Evolutionary conservation across 2,113 vertebrate genomes (phyloP).

Genomic region (Mugil cephalus): DNA sequence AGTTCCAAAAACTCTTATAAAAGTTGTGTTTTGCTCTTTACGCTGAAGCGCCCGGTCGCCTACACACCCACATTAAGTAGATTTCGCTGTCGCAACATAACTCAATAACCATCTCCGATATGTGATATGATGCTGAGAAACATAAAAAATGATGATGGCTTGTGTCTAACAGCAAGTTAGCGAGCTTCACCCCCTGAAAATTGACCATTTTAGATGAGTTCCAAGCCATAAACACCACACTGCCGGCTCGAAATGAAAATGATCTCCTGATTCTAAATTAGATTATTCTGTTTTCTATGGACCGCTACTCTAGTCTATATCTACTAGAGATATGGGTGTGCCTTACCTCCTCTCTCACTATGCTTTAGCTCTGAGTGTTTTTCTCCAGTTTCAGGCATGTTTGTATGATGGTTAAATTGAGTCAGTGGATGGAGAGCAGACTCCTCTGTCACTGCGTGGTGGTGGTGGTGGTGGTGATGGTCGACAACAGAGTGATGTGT

Average conservation of each 20-base stretch:
- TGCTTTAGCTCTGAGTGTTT: constrained; percentile 39
- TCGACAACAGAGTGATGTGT: constrained; percentile 20
- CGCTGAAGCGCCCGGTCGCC: constrained; percentile 12
- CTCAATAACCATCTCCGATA: constrained; percentile 55
- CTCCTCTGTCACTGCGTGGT: constrained; percentile 27
- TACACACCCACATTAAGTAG: constrained; percentile 49
- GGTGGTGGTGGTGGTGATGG: constrained; percentile 39
- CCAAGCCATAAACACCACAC: constrained; percentile 32
- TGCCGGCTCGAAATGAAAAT: constrained; percentile 38
- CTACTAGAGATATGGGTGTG: constrained; percentile 25
- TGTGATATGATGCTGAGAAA: constrained; percentile 50
- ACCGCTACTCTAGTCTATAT: constrained; percentile 28
- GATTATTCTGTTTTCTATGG: constrained; percentile 44
- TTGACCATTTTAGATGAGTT: constrained; percentile 25
- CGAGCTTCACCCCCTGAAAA: constrained; percentile 43
- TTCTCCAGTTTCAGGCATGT: constrained; percentile 4
- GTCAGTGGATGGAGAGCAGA: not conserved
- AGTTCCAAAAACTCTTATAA: not conserved
- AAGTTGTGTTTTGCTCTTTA: constrained; percentile 15
- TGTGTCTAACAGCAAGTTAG: constrained; percentile 35
- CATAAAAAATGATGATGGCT: constrained; percentile 38
- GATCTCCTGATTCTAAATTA: constrained; percentile 40
- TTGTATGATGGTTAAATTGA: constrained; percentile 20
- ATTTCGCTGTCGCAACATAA: constrained; percentile 48
- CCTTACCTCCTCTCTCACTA: constrained; percentile 68